Base-by-base conservation (phyloP, 37 sponge, comb jelly and placozoan species). In the Petrosia ficiformis region DNA sequence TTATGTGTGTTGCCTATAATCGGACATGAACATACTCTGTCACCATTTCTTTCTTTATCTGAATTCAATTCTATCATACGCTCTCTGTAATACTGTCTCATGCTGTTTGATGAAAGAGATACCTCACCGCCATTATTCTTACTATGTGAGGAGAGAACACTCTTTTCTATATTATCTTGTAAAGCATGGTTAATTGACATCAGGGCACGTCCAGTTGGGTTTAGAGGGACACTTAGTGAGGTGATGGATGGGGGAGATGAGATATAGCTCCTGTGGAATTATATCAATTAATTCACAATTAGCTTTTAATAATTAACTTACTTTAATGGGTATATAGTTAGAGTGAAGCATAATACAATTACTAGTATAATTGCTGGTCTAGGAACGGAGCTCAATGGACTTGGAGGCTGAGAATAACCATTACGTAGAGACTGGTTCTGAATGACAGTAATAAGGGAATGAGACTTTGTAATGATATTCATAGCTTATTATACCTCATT, bases 331-430 rank as follows among this genome's bases (percentile, higher is more conserved):
- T 44, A 42, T 26, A 78, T 30, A 4, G 63, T 36, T 35, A 67
- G 44, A 52, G 44, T 65, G n/a, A 78, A 52, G 24, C 68, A 42
- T 21, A 80, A 6, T 38, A 72, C 44, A 11, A 61, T n/a, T 61
- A 61, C 63, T 72, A 80, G 22, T 19, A 80, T 73, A 0, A 64
- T 57, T 39, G 73, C 67, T 32, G 73, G 81, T n/a, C 64, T 71
- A 43, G 41, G 72, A 8, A 72, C 52, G 29, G 64, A 1, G 37
- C 52, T 71, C 3, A 43, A n/a, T 0, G 65, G 73, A 59, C 81
- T 80, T 0, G 81, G 64, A 28, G 81, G 43, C n/a, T 33, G 65
- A 25, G 71, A 59, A 26, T 65, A 42, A 41, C 63, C 39, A 2
- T 36, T 14, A 33, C 71, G 70, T 29, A 79, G 61, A 4, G 59